Evolutionary conservation across 1,140 invertebrate species (phyloP).

Genomic region (Trichogramma pretiosum): DNA sequence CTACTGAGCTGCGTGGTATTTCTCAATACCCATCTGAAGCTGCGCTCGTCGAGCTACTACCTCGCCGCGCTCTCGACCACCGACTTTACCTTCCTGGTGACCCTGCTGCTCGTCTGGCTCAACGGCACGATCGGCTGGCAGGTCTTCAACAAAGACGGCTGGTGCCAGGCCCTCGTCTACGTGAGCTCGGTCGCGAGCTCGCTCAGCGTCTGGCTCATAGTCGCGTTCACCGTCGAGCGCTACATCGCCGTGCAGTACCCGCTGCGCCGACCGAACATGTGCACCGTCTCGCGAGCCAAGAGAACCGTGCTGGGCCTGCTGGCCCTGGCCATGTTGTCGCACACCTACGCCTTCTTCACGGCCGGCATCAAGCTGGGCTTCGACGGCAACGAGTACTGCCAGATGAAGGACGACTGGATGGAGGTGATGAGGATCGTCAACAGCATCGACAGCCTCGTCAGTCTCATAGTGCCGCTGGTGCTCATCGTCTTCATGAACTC

Average conservation of each 20-base stretch:
- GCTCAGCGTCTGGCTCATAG: slow-evolving; percentile 53
- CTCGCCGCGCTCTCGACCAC: slow-evolving; percentile 49
- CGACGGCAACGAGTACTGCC: slow-evolving; percentile 41
- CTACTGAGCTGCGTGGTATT: slow-evolving; percentile 51
- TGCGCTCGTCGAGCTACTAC: slow-evolving; percentile 52
- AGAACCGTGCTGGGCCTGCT: slow-evolving; percentile 45
- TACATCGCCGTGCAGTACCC: slow-evolving; percentile 61
- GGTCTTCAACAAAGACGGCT: slow-evolving; percentile 47
- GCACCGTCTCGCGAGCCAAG: slow-evolving; percentile 53
- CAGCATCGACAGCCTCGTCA: slow-evolving; percentile 50
- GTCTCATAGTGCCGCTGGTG: slow-evolving; percentile 48
- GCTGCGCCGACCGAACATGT: slow-evolving; percentile 52
- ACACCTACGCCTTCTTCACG: slow-evolving; percentile 48
- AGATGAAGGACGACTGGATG: slow-evolving; percentile 39
- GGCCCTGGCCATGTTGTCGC: slow-evolving; percentile 39
- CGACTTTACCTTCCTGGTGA: slow-evolving; percentile 48
- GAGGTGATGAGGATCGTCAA: slow-evolving; percentile 46
- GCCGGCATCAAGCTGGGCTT: slow-evolving; percentile 35
- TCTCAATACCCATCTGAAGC: slow-evolving; percentile 47
- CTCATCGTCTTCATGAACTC: slow-evolving; percentile 53
- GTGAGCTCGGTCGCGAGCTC: slow-evolving; percentile 51
- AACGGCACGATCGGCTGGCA: slow-evolving; percentile 43
- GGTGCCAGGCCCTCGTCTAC: slow-evolving; percentile 53
- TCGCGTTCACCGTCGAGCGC: slow-evolving; percentile 57
- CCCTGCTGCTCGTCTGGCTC: slow-evolving; percentile 48